Conservation (phyloP, 1,140 invertebrate genomes). For the Ooceraea biroi region DNA sequence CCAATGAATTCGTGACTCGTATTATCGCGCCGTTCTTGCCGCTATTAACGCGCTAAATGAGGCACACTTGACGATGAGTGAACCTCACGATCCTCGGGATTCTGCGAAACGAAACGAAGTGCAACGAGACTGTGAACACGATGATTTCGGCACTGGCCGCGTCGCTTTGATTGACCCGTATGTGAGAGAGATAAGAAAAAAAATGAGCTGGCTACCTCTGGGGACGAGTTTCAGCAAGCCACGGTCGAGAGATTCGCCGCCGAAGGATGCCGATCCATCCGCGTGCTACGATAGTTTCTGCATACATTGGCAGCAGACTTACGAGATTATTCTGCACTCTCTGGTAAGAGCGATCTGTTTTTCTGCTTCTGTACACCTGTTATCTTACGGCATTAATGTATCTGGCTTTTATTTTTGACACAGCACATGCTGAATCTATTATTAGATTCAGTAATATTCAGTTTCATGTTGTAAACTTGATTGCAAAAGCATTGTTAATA, state of each 20-base stretch:
- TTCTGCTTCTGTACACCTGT: background rate
- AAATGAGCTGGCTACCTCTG: slow-evolving; percentile 90
- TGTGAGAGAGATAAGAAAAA: slow-evolving; percentile 9
- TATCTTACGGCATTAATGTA: too few relatives aligned
- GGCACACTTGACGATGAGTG: background rate
- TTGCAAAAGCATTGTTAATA: too few relatives aligned
- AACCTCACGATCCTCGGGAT: background rate
- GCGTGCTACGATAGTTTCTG: slow-evolving; percentile 97
- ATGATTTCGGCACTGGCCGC: background rate
- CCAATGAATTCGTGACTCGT: background rate
- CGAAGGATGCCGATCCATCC: slow-evolving; percentile 90
- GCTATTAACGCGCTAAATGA: background rate
- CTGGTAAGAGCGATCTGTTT: slow-evolving; percentile 84
- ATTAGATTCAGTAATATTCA: too few relatives aligned
- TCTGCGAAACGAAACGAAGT: background rate
- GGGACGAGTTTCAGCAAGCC: slow-evolving; percentile 87
- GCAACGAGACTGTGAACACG: background rate
- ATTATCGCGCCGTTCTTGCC: background rate
- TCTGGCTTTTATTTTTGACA: too few relatives aligned
- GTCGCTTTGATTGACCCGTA: background rate
- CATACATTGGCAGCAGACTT: slow-evolving; percentile 97
- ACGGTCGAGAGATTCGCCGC: slow-evolving; percentile 83
- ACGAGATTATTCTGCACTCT: slow-evolving; percentile 92
- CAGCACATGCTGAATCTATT: too few relatives aligned
- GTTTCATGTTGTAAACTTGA: too few relatives aligned